Base-by-base conservation (phyloP, 2,888 invertebrate species). In the Mythimna ferrago region DNA sequence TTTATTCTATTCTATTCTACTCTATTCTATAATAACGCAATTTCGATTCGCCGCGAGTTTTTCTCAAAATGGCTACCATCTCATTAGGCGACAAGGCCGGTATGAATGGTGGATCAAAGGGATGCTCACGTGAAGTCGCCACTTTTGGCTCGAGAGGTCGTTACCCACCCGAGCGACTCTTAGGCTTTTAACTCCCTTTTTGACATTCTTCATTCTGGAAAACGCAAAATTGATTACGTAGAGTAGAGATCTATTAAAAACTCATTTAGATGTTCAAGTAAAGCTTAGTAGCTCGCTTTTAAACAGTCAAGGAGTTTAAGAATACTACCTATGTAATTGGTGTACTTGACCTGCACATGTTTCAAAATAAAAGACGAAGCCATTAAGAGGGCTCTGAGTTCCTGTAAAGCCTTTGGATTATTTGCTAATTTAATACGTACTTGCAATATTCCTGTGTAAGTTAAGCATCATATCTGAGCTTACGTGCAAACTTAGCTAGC, bases 71-170 rank as follows among this genome's bases (percentile, higher is more conserved):
- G 89, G 87, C 89, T 75, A 82, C 89, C 87, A 90, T 90, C 92
- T 94, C 91, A 93, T 93, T 93, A 93, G 89, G 84, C 89, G 87
- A 85, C 88, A 89, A 89, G 90, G 88, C 86, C 84, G 84, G 89
- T 87, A 90, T 92, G 90, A 92, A 91, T 90, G 90, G 86, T 87
- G 90, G 94, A 94, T 95, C 95, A 95, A 95, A 95, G 94, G 87
- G 92, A 93, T 92, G 92, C 91, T 93, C 91, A 89, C 85, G 89
- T 90, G 89, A 91, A 92, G 92, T 91, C 89, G 88, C 91, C 93
- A 91, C 93, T 93, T 83, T 78, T 71, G 81, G 76, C 84, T 88
- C 80, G 84, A 94, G 93, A 87, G 92, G 89, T 91, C 91, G 91
- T 93, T 93, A 91, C 91, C 87, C 83, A 87, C 87, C 89, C 86